Percentiles rank a stretch among this genome's conserved stretches.
Evolutionary conservation across 2,113 vertebrate genomes (phyloP).

Genomic region (Engraulis encrasicolus): DNA sequence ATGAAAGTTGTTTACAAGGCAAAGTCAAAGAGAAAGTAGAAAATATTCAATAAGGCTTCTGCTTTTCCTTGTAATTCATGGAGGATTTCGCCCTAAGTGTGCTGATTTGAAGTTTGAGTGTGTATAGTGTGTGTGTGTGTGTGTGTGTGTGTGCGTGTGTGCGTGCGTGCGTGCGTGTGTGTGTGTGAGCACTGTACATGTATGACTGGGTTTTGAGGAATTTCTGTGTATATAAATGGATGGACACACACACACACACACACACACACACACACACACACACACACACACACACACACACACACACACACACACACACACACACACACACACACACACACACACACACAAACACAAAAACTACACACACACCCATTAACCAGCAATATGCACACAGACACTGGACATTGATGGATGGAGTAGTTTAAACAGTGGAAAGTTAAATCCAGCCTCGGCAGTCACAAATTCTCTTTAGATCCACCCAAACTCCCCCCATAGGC

Average conservation of each 20-base stretch:
- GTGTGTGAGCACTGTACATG: neutral
- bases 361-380: neutral
- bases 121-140: neutral
- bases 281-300: neutral
- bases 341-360: neutral
- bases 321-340: neutral
- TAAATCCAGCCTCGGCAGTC: neutral
- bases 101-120: neutral
- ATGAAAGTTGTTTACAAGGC: conserved; percentile 17
- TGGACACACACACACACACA: neutral
- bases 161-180: conserved; percentile 23
- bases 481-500: conserved; percentile 16
- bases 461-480: neutral
- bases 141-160: conserved; percentile 19
- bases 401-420: conserved; percentile 31
- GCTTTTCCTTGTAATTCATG: conserved; percentile 36
- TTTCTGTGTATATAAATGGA: neutral
- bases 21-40: too few species aligned
- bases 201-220: neutral
- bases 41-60: conserved; percentile 33
- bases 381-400: neutral
- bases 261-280: neutral
- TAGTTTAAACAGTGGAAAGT: neutral
- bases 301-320: neutral
- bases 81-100: conserved; percentile 28